Conservation (phyloP, 1,140 invertebrate genomes). For the Halesus radiatus region DNA sequence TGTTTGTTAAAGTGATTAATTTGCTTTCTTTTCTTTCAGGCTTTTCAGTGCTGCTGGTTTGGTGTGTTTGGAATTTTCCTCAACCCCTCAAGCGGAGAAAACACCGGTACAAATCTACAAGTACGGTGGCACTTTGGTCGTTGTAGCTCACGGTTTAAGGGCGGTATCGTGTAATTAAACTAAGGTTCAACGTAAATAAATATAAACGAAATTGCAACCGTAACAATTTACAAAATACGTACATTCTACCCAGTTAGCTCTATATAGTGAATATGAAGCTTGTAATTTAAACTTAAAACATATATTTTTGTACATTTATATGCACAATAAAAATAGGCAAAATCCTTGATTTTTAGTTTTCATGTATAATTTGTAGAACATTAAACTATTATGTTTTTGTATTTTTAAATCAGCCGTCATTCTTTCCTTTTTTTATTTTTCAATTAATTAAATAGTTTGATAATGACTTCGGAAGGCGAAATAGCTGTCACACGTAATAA, state of each 20-base stretch:
- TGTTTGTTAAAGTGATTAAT: background rate
- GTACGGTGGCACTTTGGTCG: background rate
- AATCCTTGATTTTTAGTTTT: no score
- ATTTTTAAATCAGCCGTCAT: no score
- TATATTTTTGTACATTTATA: no score
- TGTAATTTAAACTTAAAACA: no score
- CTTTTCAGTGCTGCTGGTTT: background rate
- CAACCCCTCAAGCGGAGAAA: constrained; percentile 16
- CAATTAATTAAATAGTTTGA: no score
- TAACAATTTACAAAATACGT: constrained; percentile 1
- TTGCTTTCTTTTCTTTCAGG: background rate
- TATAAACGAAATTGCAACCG: constrained; percentile 21
- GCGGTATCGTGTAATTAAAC: constrained; percentile 32
- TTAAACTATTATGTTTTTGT: no score
- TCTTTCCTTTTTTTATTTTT: no score
- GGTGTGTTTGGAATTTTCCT: background rate
- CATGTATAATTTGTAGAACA: no score
- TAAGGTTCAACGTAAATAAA: constrained; percentile 7
- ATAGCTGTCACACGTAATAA: no score
- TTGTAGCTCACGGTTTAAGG: constrained; percentile 24
- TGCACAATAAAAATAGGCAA: no score
- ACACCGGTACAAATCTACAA: constrained; percentile 39
- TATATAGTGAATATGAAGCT: background rate
- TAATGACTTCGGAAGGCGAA: no score
- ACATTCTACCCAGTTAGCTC: background rate